Evolutionary conservation across 2,888 invertebrate species (phyloP), one percentile per base, ranked within the genome.

Genomic region (Anthophora plumipes): DNA sequence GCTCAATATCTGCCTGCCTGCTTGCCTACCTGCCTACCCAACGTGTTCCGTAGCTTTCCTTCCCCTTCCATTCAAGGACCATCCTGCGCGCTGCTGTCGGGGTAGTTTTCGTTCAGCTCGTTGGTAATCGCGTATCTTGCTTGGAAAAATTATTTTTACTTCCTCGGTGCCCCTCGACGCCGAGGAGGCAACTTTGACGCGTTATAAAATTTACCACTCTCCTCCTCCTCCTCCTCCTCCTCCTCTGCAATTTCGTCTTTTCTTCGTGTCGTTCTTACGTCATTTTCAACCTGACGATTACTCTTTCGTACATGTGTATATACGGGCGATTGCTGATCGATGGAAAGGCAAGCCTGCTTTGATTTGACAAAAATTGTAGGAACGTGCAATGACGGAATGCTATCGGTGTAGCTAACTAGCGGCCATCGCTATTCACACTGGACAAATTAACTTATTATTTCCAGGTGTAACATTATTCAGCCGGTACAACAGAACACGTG

Each of bases 1-100:
- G 94, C 94, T 94, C 94, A 94, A 94, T 94, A 94, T 94, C 94
- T 94, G 94, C 93, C 93, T 90, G 89, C 83, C 78, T 75, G 77
- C 82, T 77, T 77, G 78, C 81, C 89, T 89, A 80, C 86, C 87
- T 85, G 83, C 85, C 88, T 85, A 83, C 84, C 85, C 83, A 77
- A 74, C 85, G 84, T 84, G 83, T 77, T 72, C 77, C 78, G 80
- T 77, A 89, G 84, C 89, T 85, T 87, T 84, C 83, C 84, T 82
- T 82, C 84, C 84, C 82, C 77, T 82, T 77, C 85, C 85, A 81
- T 83, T 86, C 77, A 72, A 81, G 77, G 77, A 79, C 81, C 85
- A 85, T 87, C 82, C 83, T 59, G 59, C 39, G 54, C 0, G 64
- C 11, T 43, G 57, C 50, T 55, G 76, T 66, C 70, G 67, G 85